These are phyloP conservation scores for Tinea pellionella DNA, from an alignment of 2,888 invertebrate species.

Conservation along the genomic window DNA sequence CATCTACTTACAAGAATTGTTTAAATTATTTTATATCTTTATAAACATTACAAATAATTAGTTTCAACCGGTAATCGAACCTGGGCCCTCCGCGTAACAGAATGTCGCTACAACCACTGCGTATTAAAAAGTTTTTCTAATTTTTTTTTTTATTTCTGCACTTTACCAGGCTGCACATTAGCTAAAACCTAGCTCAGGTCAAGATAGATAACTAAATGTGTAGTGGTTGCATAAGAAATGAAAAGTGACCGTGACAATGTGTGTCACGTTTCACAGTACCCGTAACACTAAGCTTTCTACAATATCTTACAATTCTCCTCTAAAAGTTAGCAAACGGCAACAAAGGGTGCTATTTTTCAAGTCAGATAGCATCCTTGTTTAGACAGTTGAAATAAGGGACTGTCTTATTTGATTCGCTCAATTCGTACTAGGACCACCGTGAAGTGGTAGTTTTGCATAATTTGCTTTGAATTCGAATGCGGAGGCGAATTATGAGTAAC, in stretches of 20 bases:
- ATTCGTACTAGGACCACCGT: conserved; percentile 48
- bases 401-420: conserved; percentile 56
- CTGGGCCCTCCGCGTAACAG: no score
- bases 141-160: no score
- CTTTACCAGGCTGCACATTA: no score
- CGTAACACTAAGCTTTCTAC: background rate
- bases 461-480: conserved; percentile 9
- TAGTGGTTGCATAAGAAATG: background rate
- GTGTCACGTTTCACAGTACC: background rate
- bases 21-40: no score
- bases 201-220: no score
- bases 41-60: no score
- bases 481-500: conserved; percentile 1
- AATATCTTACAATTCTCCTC: background rate
- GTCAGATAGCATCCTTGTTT: conserved; percentile 45
- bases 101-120: no score
- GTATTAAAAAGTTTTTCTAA: no score
- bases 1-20: no score
- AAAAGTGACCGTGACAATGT: background rate
- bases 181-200: no score
- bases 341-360: conserved; percentile 47
- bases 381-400: conserved; percentile 52
- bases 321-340: background rate
- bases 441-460: conserved; percentile 32
- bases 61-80: no score